phyloP scores from a whole-genome alignment of 2,797 vertebrate species.

The Parauchenoglanis punctatus region DNA sequence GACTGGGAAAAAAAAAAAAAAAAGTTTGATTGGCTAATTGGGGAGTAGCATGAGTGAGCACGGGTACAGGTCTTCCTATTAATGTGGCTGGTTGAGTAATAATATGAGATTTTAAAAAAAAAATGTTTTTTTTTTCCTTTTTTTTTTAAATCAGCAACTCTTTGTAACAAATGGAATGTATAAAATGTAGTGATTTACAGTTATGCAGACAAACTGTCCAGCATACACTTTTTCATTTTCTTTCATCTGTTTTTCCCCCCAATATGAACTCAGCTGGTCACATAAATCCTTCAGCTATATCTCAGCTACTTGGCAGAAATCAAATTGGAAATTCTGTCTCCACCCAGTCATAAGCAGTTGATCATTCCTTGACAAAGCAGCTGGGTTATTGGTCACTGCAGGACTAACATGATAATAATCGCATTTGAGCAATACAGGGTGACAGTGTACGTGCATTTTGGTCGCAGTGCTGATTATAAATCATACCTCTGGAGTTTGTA shows the following conservation, averaged over 20 bases:
- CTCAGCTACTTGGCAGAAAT: constrained; percentile 15
- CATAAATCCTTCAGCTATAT: neutral
- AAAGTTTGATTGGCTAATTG: neutral
- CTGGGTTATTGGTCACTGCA: constrained; percentile 26
- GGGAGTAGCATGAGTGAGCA: too few relatives aligned
- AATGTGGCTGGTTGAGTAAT: neutral
- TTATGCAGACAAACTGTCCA: neutral
- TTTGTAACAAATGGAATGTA: neutral
- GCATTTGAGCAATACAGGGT: constrained; percentile 3
- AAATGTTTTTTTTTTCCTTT: too few relatives aligned
- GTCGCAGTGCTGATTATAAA: neutral
- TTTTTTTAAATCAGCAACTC: neutral
- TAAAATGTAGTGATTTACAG: neutral
- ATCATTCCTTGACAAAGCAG: constrained; percentile 7
- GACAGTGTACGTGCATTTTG: neutral
- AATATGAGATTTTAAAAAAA: neutral
- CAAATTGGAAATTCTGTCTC: neutral
- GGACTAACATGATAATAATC: constrained; percentile 27
- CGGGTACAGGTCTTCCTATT: neutral
- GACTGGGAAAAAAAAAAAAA: neutral
- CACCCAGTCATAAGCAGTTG: neutral
- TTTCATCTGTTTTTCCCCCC: neutral
- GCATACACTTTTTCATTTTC: neutral
- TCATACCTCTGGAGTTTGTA: constrained; percentile 9
- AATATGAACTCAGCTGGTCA: neutral